Conservation (phyloP, 2,113 vertebrate species). For the Corapipo altera region DNA sequence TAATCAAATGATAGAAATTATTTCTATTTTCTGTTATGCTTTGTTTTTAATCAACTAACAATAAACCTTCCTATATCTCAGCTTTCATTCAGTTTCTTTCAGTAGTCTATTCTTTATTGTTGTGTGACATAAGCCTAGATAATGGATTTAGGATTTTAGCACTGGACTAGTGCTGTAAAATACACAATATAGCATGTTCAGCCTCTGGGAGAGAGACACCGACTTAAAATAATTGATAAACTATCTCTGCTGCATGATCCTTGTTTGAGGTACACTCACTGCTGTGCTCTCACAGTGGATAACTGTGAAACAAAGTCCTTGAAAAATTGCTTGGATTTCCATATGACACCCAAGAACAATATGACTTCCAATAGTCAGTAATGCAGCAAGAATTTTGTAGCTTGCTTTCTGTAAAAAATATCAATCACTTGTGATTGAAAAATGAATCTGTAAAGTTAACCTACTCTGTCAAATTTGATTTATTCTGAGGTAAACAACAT, state of each 20-base stretch:
- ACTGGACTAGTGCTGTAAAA: neutral
- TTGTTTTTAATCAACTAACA: neutral
- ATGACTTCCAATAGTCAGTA: conserved; percentile 65
- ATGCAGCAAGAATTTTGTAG: conserved; percentile 73
- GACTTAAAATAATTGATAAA: conserved; percentile 63
- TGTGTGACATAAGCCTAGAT: neutral
- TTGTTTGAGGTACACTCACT: conserved; percentile 10
- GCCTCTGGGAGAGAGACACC: conserved; percentile 9
- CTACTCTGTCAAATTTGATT: conserved; percentile 80
- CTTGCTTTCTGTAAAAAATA: conserved; percentile 76
- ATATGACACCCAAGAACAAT: conserved; percentile 70
- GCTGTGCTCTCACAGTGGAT: neutral
- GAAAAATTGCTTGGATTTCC: conserved; percentile 73
- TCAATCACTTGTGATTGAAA: conserved; percentile 78
- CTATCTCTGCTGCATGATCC: conserved; percentile 39
- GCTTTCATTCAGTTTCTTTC: neutral
- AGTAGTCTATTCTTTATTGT: neutral
- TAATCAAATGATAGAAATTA: neutral
- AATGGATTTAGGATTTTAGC: conserved; percentile 40
- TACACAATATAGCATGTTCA: conserved; percentile 5
- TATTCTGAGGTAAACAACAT: conserved; percentile 82
- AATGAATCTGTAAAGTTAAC: conserved; percentile 81
- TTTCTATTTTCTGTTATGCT: neutral
- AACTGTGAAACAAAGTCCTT: conserved; percentile 57
- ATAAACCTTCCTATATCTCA: neutral